phyloP scores from a whole-genome alignment of 2,797 vertebrate species.

The Malurus splendens region DNA sequence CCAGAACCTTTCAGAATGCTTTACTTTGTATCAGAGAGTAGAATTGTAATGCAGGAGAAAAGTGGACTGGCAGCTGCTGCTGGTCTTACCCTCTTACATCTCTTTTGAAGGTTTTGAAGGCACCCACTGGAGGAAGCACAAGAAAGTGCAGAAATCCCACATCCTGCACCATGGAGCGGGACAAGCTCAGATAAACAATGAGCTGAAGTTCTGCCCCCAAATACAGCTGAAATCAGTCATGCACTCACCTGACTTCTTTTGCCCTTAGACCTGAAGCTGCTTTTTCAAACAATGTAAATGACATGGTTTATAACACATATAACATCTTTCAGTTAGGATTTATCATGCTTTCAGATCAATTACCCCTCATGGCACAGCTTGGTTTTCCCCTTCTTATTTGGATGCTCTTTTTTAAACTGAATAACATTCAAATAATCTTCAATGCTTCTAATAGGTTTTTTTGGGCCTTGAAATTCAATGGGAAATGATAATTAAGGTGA shows the following conservation, averaged over 20 bases:
- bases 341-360: background rate
- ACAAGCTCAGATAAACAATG: background rate
- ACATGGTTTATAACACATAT: fast-evolving
- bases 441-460: background rate
- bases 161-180: fast-evolving
- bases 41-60: background rate
- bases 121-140: background rate
- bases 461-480: background rate
- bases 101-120: background rate
- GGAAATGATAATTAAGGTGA: background rate
- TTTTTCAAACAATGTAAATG: background rate
- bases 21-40: background rate
- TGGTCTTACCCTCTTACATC: background rate
- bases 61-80: background rate
- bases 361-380: background rate
- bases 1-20: background rate
- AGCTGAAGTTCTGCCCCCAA: background rate
- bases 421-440: background rate
- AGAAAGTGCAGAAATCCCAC: background rate
- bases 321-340: background rate
- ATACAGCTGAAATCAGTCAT: background rate
- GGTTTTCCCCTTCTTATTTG: background rate
- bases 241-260: background rate
- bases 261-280: background rate
- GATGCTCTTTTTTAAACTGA: background rate